Percentiles rank a stretch among this genome's conserved stretches.
Conservation (phyloP, 2,113 vertebrate species). For the Picathartes gymnocephalus region DNA sequence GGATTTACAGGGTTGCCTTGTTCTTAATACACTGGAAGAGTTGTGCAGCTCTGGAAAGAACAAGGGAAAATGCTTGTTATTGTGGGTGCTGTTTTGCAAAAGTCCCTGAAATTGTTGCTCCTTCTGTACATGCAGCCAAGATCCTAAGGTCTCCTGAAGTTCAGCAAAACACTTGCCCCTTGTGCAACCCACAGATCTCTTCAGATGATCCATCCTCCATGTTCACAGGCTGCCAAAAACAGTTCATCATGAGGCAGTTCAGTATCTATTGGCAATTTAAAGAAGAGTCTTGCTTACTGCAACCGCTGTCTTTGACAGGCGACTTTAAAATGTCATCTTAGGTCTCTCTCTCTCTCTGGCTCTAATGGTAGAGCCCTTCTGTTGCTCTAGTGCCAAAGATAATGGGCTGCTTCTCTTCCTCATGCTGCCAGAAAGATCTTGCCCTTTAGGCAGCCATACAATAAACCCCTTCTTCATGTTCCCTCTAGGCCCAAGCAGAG, state of each 20-base stretch:
- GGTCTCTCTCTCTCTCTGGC: background rate
- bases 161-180: background rate
- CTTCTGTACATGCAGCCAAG: background rate
- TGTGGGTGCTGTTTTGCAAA: background rate
- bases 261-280: background rate
- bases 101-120: background rate
- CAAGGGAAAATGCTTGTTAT: background rate
- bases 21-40: background rate
- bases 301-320: background rate
- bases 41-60: background rate
- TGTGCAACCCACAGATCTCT: background rate
- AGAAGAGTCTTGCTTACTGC: background rate
- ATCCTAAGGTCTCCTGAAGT: background rate
- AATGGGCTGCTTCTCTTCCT: background rate
- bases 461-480: background rate
- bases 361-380: background rate
- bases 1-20: background rate
- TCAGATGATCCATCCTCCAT: background rate
- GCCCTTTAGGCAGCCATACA: background rate
- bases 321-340: background rate
- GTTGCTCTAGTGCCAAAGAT: background rate
- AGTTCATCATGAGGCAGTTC: background rate
- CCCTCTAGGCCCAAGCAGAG: background rate
- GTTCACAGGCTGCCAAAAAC: background rate
- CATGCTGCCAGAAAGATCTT: background rate